Base-by-base conservation (phyloP, 92 coral and sea anemone species). In the Phenganax marumi region DNA sequence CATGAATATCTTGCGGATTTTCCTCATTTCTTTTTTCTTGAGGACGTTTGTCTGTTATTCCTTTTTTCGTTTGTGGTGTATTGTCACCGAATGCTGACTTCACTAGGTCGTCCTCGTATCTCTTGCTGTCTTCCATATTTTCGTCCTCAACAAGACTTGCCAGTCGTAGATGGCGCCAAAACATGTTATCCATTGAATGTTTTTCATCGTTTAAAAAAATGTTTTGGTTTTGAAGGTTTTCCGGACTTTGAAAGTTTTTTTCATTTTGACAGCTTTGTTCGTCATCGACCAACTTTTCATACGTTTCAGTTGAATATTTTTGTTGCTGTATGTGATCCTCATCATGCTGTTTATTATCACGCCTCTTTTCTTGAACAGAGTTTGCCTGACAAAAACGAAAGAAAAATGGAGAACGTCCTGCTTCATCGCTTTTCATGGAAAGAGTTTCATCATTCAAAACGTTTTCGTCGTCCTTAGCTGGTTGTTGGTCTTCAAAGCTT, bases 131-230 rank as follows among this genome's bases (percentile, higher is more conserved):
- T 23, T 76, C 5, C 14, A 54, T 11, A 11, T 56, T 56, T 12
- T 56, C 52, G 33, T 76, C 68, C 57, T 76, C 21, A 21, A 25
- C 50, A 12, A 21, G 16, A 1, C 25, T 76, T 16, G 68, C 50
- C 56, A 54, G 18, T 17, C 50, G n/a, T 13, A 76, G 22, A 26
- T 76, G 81, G 33, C 25, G 68, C 81, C 68, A 76, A 56, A 56
- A 54, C 69, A 76, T 26, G 57, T 18, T 52, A 1, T 52, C 64
- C 14, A 10, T 53, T 43, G 62, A 25, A 73, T 25, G 16, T 6
- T 8, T 8, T 68, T 21, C 47, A 0, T 21, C 46, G 47, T 21
- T 8, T 18, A 12, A 9, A 12, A 18, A 18, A 63, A 18, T 10
- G 0, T 18, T 10, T 4, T 6, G 12, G 25, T 63, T 6, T 2